Base-by-base conservation (phyloP, 2,888 invertebrate species). In the Clistopyga incitator region DNA sequence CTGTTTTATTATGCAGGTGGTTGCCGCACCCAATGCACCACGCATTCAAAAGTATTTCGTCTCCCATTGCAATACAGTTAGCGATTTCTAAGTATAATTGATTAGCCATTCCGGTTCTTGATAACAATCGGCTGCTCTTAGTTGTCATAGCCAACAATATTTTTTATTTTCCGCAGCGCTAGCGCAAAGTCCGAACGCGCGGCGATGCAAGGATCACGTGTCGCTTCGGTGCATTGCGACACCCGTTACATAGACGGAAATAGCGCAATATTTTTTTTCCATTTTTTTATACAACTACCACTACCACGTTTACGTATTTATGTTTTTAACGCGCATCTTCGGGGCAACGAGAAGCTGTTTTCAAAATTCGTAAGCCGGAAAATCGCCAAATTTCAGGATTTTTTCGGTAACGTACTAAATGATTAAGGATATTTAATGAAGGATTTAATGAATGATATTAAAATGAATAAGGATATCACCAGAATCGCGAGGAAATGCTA, bases 121-220 rank as follows among this genome's bases (percentile, higher is more conserved):
- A 76, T 71, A 65, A 65, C 34, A 67, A 75, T 64, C 68, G 38
- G 45, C 45, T 50, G 67, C 34, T 54, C 13, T 15, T 13, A 38
- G n/a, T 4, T 61, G 59, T 29, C 59, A 1, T 45, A 25, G 34
- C 47, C 61, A 29, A 45, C 72, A 25, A 42, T 47, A 18, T 50
- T 18, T 45, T 45, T 50, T 4, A 3, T 34, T n/a, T 64, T 13
- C 29, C n/a, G 50, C 15, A 6, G 34, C 11, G 15, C 45, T 45
- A 20, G 65, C 71, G 15, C 71, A 65, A 79, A 76, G 82, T 79
- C 52, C 79, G 34, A n/a, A 6, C n/a, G n/a, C 52, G 15, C 45
- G 42, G 29, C 47, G 34, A 72, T 18, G 47, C 68, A 20, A 78
- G 70, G 45, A 70, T 82, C 78, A 56, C 70, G 68, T 47, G 70